These are phyloP conservation scores for Drosophila rubida DNA, from an alignment of 2,888 invertebrate species.

Conservation along the genomic window DNA sequence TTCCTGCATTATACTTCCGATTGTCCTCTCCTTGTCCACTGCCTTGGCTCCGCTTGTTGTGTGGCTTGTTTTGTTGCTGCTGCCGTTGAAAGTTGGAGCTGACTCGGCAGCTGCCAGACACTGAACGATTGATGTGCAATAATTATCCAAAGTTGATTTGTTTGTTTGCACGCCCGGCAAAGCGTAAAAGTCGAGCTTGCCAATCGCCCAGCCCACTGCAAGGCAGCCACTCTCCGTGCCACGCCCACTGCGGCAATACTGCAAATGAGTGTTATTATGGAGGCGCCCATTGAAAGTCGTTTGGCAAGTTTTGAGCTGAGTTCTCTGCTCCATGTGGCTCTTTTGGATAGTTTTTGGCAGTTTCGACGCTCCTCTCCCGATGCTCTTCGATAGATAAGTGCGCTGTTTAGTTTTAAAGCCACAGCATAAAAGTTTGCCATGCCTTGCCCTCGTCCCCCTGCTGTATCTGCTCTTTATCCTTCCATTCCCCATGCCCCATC, in stretches of 20 bases:
- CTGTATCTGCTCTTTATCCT: neutral
- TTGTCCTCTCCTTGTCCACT: neutral
- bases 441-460: neutral
- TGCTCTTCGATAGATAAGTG: constrained; percentile 75
- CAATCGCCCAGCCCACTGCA: constrained; percentile 58
- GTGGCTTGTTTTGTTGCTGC: constrained; percentile 15
- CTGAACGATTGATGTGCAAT: constrained; percentile 81
- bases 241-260: constrained; percentile 55
- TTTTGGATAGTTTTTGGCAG: constrained; percentile 71
- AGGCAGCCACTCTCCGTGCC: neutral
- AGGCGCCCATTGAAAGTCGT: constrained; percentile 56
- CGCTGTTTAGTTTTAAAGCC: constrained; percentile 77
- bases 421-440: constrained; percentile 68
- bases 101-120: constrained; percentile 58
- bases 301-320: constrained; percentile 64
- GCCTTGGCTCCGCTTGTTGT: constrained; percentile 26
- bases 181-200: constrained; percentile 77
- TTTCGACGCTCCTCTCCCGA: constrained; percentile 50
- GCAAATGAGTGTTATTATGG: constrained; percentile 74
- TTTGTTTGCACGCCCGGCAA: constrained; percentile 79
- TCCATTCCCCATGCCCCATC: neutral
- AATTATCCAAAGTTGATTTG: constrained; percentile 83
- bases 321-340: constrained; percentile 42
- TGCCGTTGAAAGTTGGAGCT: constrained; percentile 46
- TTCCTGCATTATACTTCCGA: constrained; percentile 1